These are phyloP conservation scores for Zele albiditarsus DNA, from an alignment of 2,888 invertebrate species.

Conservation along the genomic window DNA sequence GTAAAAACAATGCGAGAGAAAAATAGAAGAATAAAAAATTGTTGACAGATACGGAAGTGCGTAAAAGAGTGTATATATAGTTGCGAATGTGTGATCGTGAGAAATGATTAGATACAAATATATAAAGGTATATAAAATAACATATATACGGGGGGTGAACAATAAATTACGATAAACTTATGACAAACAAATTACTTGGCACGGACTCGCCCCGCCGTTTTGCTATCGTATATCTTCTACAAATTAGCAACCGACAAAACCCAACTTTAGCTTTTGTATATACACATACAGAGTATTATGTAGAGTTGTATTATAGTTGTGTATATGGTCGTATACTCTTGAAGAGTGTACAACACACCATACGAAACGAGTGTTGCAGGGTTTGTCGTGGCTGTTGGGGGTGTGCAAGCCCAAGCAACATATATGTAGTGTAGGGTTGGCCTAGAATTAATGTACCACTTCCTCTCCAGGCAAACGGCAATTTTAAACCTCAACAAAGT, in stretches of 20 bases:
- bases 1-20: too few relatives aligned
- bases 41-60: conserved; percentile 8
- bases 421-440: conserved; percentile 56
- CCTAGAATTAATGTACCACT: conserved; percentile 69
- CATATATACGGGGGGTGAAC: conserved; percentile 32
- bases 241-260: conserved; percentile 66
- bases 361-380: conserved; percentile 26
- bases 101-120: conserved; percentile 14
- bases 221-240: conserved; percentile 67
- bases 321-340: conserved; percentile 16
- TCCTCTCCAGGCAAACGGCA: conserved; percentile 56
- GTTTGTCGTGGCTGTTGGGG: conserved; percentile 21
- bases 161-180: conserved; percentile 65
- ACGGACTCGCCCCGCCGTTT: conserved; percentile 51
- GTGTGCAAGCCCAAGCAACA: conserved; percentile 19
- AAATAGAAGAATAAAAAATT: not conserved
- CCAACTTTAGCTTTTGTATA: conserved; percentile 50
- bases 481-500: conserved; percentile 28
- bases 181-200: conserved; percentile 69
- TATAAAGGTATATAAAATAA: conserved; percentile 23
- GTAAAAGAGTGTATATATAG: not conserved
- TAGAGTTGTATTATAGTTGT: conserved; percentile 29
- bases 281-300: conserved; percentile 6
- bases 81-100: not conserved
- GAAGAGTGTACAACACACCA: conserved; percentile 1